Evolutionary conservation across 2,888 invertebrate species (phyloP), one percentile per base, ranked within the genome.

Genomic region (Phortica okadai): DNA sequence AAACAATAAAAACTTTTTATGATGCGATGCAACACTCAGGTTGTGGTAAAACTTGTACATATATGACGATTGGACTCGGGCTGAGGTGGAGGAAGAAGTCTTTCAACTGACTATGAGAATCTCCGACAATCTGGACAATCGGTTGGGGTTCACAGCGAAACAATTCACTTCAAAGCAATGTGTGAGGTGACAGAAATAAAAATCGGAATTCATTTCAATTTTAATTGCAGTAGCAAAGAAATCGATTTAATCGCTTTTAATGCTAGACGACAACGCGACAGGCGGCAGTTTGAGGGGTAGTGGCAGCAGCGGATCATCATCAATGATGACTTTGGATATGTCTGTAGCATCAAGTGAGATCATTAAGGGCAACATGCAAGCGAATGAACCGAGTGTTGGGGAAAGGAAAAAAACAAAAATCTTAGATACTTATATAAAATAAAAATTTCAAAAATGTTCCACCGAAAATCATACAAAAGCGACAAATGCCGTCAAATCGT

Each of bases 171-270:
- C 14, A 10, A 59, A 59, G 1, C 59, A 21, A 8, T 44, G 16
- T n/a, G 16, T n/a, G 16, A 74, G 50, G 62, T 74, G 64, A 64
- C 33, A 21, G 76, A 85, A 78, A 83, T 86, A 82, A 85, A 85
- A 87, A 81, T 84, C 85, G 81, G 83, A 81, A 78, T n/a, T 25
- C 82, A 75, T 77, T 79, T 77, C 78, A 79, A 75, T 80, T 87
- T 86, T 86, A 85, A 85, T 84, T 84, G 84, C 83, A 85, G 84
- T 85, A 82, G 77, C 76, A 77, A 85, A 14, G 56, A 76, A 86
- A 86, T 88, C 88, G 86, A 85, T 85, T 85, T 85, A 88, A 88
- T 86, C 85, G 88, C 81, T 82, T 86, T 85, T 85, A 85, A 85
- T 84, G 88, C 88, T 83, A 62, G 69, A 76, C 79, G 84, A 80